Percentiles rank a stretch among this genome's conserved stretches.
Evolutionary conservation across 2,797 vertebrate genomes (phyloP).

Genomic region (Carapus acus): DNA sequence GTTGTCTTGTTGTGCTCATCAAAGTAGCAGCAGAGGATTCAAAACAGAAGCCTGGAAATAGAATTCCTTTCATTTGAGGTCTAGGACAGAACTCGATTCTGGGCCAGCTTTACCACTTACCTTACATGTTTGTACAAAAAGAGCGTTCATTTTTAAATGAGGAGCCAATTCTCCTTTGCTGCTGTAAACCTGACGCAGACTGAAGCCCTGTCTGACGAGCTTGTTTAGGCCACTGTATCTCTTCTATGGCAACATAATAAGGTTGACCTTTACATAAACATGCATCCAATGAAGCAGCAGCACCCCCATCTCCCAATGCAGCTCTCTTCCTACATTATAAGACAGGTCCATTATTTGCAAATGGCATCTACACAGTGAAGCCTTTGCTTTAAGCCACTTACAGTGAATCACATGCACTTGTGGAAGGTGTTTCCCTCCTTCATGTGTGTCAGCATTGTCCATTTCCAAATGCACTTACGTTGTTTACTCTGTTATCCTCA

Average conservation of each 20-base stretch:
- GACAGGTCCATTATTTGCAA: constrained; percentile 68
- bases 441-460: constrained; percentile 28
- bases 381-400: constrained; percentile 49
- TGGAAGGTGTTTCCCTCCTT: constrained; percentile 32
- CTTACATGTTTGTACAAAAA: constrained; percentile 6
- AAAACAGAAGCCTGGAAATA: no score
- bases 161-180: constrained; percentile 22
- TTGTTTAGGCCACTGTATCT: constrained; percentile 60
- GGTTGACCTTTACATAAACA: constrained; percentile 70
- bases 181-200: constrained; percentile 77
- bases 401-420: constrained; percentile 44
- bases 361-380: constrained; percentile 56
- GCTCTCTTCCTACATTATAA: constrained; percentile 44
- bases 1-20: no score
- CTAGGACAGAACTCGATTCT: constrained; percentile 5
- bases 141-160: constrained; percentile 32
- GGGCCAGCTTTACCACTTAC: neutral
- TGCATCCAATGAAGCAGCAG: constrained; percentile 51
- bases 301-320: constrained; percentile 28
- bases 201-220: constrained; percentile 46
- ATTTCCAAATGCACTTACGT: constrained; percentile 22
- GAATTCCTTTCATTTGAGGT: neutral
- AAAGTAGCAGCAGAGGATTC: no score
- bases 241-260: constrained; percentile 66
- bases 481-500: constrained; percentile 23